Evolutionary conservation across 2,888 invertebrate species (phyloP), one percentile per base, ranked within the genome.

Genomic region (Seira ritae): DNA sequence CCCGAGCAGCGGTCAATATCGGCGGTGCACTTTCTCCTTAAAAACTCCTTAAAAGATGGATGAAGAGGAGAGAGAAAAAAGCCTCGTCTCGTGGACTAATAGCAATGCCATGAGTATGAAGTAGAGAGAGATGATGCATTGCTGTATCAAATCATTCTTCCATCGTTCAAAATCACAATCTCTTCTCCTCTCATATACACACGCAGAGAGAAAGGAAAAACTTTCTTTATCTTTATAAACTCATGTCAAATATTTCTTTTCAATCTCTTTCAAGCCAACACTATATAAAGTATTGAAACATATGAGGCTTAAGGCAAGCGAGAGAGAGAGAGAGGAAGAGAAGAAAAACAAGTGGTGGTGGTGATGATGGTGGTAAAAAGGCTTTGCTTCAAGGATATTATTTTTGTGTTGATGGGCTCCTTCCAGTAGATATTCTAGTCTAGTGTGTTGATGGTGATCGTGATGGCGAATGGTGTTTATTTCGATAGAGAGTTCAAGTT

Each of bases 1-100:
- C 50, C 19, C 0, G 42, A 50, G 79, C 66, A 71, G 79, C 37
- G 79, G 79, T 79, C 79, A 79, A 72, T 72, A 65, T n/a, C n/a
- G n/a, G 55, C 68, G 50, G 65, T 50, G 42, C 79, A 72, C 60
- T 79, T 79, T 46, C 8, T 31, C 3, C 2, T 4, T 4, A 4
- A 31, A 31, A 31, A 2, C 2, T 4, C 31, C 31, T 31, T 37
- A 50, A 60, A 80, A 72, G 74, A 72, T 31, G 66, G 24, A 71
- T 46, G 71, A 42, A 60, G 22, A 46, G 50, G 19, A 69, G 31
- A n/a, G 60, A 55, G 76, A 65, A 70, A 68, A 70, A 24, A 68
- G 60, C 50, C 37, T 22, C 24, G 17, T 2, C 8, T 31, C 3
- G 31, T 31, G 31, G 2, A 31, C 31, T 10, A 8, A 23, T 66